Base-by-base conservation (phyloP, 2,113 vertebrate species). In the Coptodon rendalli region DNA sequence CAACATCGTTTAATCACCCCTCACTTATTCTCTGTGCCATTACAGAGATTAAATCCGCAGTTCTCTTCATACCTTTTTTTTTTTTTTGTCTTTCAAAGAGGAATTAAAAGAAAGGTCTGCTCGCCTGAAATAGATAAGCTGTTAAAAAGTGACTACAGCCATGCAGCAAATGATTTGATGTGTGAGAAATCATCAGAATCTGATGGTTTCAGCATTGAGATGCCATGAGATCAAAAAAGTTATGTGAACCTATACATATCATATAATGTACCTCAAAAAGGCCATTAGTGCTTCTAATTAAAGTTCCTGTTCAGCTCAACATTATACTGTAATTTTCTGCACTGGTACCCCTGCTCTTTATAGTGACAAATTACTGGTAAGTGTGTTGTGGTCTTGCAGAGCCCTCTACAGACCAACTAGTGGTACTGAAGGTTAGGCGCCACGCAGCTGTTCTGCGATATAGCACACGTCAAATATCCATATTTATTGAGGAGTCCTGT, bases 321-420 rank as follows among this genome's bases (percentile, higher is more conserved):
- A 17, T 19, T 6, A 36, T 79, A 38, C 24, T 66, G 54, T 82
- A 34, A n/a, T 66, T 88, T 86, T 57, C 81, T 76, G 34, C 56
- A 40, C 24, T 53, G 6, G 12, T 66, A 5, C 50, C 22, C 11
- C 34, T 66, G 16, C 54, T 40, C 17, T 71, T 68, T 48, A 54
- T 61, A 38, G 7, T 9, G 12, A 84, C 31, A 17, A 2, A 17
- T 76, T 40, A 43, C 16, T 73, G 13, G 63, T 11, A 3, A 3
- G 50, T 82, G 19, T 82, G 40, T 34, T 61, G 53, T 93, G 86
- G 89, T 87, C 24, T 85, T 73, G 81, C 9, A 91, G 91, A 31
- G 93, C 92, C 93, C 95, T 80, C 95, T 95, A 83, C 84, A 87
- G 95, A 24, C 86, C 59, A 86, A 36, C 57, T 7, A n/a, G 80